Evolutionary conservation across 2,888 invertebrate genomes (phyloP), one percentile per base, ranked within the genome.

Genomic region (Tiliacea citrago): DNA sequence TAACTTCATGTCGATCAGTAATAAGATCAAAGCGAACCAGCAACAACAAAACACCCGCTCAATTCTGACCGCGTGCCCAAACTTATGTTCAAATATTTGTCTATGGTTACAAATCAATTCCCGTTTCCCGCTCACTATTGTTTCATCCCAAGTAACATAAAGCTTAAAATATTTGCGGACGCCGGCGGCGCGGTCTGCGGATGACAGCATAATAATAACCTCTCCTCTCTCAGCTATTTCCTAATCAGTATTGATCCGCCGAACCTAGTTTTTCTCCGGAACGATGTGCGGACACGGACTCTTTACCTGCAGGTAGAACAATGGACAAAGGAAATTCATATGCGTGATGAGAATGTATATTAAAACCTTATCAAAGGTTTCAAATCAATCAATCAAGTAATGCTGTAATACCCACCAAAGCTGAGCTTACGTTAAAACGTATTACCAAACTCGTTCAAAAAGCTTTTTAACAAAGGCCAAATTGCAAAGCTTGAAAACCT

Each of bases 141-240:
- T 88, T 88, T 85, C 76, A 81, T 72, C 68, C 80, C 66, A 67
- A 71, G 82, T 84, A 87, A 85, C 81, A 80, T 83, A 81, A 69
- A 77, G 82, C 88, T 89, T 83, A 81, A 87, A 90, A 89, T 84
- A 86, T 88, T 88, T 82, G 79, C 82, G 81, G 79, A 68, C 67
- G 79, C 82, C 81, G 62, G 74, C 71, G 78, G 84, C 73, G 75
- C 71, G 83, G 82, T 73, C 86, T 90, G 91, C 70, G 68, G 79
- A 78, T 91, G 91, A 91, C 92, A 92, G 87, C 76, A 79, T 88
- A 89, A 89, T 91, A 92, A 92, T 90, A 90, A 87, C 86, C 86
- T 82, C 84, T 81, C 75, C 75, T 60, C 61, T 75, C 68, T 86
- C 73, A 68, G 73, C 75, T 85, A 83, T 86, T 88, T 84, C 85